A percentile compares a stretch with the other conserved stretches of the same genome.
phyloP scores from a whole-genome alignment of 2,888 invertebrate species.

The Drosophila nr. perissopoda region DNA sequence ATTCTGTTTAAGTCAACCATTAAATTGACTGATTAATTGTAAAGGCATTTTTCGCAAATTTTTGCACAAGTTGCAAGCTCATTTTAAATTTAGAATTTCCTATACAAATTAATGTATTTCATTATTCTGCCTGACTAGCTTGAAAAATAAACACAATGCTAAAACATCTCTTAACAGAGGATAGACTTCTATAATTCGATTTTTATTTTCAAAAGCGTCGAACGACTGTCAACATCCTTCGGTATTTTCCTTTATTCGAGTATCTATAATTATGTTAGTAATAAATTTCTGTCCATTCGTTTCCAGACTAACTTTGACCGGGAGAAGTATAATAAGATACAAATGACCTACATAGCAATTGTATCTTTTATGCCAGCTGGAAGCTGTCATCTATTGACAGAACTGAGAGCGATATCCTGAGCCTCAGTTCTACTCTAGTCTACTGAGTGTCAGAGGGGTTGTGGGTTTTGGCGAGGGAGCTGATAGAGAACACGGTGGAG shows the following conservation, averaged over 20 bases:
- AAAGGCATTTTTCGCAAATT: background rate
- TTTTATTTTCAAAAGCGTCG: background rate
- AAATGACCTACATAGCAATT: slow-evolving; percentile 31
- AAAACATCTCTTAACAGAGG: background rate
- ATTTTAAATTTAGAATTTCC: background rate
- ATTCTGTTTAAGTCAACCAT: background rate
- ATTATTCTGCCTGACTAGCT: background rate
- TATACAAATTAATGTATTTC: background rate
- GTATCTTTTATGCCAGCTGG: slow-evolving; percentile 28
- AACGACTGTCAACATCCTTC: background rate
- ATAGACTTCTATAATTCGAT: background rate
- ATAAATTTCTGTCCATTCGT: background rate
- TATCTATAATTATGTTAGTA: slow-evolving; percentile 1
- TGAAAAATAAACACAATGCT: background rate
- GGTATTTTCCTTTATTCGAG: background rate
- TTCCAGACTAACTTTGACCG: slow-evolving; percentile 10
- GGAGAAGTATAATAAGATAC: slow-evolving; percentile 4
- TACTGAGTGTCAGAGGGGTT: slow-evolving; percentile 1
- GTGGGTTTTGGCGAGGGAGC: background rate
- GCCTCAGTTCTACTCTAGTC: background rate
- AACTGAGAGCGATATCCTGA: slow-evolving; percentile 6
- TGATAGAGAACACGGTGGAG: background rate
- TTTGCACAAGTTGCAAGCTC: background rate
- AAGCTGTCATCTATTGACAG: slow-evolving; percentile 21
- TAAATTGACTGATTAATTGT: background rate